phyloP scores from a whole-genome alignment of 1,140 invertebrate genomes.

The Psilanteris sp. region DNA sequence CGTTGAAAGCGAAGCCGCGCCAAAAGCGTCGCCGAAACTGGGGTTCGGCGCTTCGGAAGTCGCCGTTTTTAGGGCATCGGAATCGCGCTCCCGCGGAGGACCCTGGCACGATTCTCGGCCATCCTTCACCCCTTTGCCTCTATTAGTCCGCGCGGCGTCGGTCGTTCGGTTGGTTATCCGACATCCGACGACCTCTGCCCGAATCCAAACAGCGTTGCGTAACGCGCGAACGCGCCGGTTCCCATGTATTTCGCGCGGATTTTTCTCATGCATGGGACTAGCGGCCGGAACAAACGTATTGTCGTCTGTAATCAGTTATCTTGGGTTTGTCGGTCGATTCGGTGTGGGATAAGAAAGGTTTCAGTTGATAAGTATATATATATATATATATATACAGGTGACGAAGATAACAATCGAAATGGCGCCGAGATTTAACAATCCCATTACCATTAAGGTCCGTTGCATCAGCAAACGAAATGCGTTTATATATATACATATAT shows the following conservation, averaged over 20 bases:
- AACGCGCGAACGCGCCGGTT: slow-evolving; percentile 29
- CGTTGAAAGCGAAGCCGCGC: neutral
- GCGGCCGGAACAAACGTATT: too few relatives aligned
- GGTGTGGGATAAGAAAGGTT: too few relatives aligned
- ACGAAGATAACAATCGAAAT: too few relatives aligned
- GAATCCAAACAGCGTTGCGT: slow-evolving; percentile 49
- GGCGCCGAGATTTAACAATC: too few relatives aligned
- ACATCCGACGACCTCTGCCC: slow-evolving; percentile 57
- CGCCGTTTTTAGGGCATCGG: slow-evolving; percentile 46
- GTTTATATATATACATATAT: too few relatives aligned
- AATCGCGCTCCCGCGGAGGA: slow-evolving; percentile 55
- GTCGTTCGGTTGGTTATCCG: slow-evolving; percentile 50
- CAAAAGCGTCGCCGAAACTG: slow-evolving; percentile 28
- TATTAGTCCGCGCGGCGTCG: slow-evolving; percentile 52
- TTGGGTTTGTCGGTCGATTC: too few relatives aligned
- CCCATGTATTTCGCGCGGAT: slow-evolving; percentile 45
- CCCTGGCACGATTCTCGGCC: slow-evolving; percentile 60
- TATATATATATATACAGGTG: too few relatives aligned
- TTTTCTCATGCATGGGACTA: too few relatives aligned
- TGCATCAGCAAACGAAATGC: too few relatives aligned
- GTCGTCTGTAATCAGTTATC: too few relatives aligned
- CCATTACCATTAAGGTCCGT: too few relatives aligned
- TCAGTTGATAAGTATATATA: too few relatives aligned
- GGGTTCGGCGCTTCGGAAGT: slow-evolving; percentile 45
- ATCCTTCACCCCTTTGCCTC: slow-evolving; percentile 63